These are phyloP conservation scores for Homarus gammarus DNA, from an alignment of 2,888 invertebrate genomes.

Conservation along the genomic window DNA sequence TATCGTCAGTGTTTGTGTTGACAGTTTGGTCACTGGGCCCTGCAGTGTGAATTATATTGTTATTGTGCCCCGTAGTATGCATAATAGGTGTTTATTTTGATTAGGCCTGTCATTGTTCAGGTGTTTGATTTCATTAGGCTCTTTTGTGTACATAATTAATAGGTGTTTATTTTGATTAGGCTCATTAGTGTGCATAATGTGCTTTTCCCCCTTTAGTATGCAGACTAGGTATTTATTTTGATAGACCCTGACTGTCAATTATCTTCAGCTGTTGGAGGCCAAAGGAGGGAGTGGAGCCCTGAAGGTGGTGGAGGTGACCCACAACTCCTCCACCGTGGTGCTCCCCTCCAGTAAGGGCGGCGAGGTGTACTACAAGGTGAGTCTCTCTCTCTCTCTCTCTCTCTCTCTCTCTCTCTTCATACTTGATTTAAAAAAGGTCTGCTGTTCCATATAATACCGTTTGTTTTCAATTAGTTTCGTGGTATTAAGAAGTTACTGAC, in stretches of 20 bases:
- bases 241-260: no score
- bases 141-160: not conserved
- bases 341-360: conserved; percentile 66
- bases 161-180: not conserved
- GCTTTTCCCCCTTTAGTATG: no score
- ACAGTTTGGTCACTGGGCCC: not conserved
- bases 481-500: no score
- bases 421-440: no score
- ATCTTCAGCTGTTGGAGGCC: no score
- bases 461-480: no score
- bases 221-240: no score
- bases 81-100: not conserved
- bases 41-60: no score
- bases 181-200: no score
- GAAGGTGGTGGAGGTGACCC: conserved; percentile 50
- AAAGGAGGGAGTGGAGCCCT: conserved; percentile 48
- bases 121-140: no score
- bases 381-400: not conserved
- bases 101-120: not conserved
- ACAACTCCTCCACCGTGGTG: conserved; percentile 54
- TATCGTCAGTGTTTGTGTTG: not conserved
- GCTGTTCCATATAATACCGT: no score
- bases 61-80: not conserved
- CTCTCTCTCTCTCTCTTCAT: no score
- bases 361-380: conserved; percentile 69